Conservation (phyloP, 1,140 invertebrate species). For the Eumeta japonica region DNA sequence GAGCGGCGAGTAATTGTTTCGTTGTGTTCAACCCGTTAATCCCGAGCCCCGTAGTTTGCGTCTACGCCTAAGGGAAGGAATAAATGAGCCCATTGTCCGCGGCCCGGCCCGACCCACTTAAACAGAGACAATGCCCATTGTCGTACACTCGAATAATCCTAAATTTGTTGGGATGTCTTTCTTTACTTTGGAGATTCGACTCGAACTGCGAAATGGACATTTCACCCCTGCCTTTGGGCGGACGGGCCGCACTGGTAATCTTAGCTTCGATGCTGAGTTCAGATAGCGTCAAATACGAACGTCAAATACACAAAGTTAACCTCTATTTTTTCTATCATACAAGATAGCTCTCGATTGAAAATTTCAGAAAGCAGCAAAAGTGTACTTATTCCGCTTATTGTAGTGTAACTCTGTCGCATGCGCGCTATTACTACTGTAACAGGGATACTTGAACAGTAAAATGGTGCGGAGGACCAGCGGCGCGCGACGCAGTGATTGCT, state of each 20-base stretch:
- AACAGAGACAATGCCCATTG: constrained; percentile 41
- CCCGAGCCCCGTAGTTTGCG: constrained; percentile 25
- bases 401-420: background rate
- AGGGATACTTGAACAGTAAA: background rate
- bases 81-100: constrained; percentile 37
- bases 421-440: background rate
- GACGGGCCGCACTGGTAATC: no score
- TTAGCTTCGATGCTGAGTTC: no score
- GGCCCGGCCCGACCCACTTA: constrained; percentile 28
- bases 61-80: constrained; percentile 33
- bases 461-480: no score
- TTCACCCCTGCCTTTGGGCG: constrained; percentile 6
- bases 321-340: background rate
- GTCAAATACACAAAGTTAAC: background rate
- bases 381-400: background rate
- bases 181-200: constrained; percentile 20
- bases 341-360: background rate
- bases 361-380: background rate
- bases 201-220: constrained; percentile 17
- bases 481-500: constrained; percentile 16
- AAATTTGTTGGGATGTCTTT: constrained; percentile 37
- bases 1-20: constrained; percentile 24
- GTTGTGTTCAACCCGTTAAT: constrained; percentile 32
- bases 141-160: constrained; percentile 34
- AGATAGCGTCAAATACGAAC: no score